Conservation (phyloP, 2,113 vertebrate species). For the Chelonoidis abingdonii region DNA sequence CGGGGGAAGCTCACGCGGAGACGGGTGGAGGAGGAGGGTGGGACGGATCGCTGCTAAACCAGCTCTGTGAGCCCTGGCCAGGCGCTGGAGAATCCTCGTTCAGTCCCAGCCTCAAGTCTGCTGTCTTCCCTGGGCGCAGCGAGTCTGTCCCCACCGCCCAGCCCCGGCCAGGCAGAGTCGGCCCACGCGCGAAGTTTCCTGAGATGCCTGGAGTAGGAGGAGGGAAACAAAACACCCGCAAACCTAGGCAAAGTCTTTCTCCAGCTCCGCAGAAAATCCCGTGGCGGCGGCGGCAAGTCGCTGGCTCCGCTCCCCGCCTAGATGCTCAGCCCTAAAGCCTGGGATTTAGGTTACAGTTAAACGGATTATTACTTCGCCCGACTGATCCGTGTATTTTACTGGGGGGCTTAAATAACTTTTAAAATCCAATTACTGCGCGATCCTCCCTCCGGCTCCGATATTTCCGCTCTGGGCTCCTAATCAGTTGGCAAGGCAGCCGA, state of each 20-base stretch:
- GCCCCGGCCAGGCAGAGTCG: constrained; percentile 9
- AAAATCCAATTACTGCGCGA: constrained; percentile 60
- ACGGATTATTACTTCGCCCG: constrained; percentile 40
- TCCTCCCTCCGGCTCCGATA: constrained; percentile 24
- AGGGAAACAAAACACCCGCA: not conserved
- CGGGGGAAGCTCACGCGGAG: constrained; percentile 14
- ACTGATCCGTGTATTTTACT: constrained; percentile 39
- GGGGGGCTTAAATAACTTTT: constrained; percentile 40
- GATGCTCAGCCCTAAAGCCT: constrained; percentile 11
- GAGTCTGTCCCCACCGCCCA: not conserved
- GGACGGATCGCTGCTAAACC: not conserved
- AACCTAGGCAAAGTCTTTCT: not conserved
- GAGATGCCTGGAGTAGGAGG: not conserved
- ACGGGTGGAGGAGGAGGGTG: not conserved
- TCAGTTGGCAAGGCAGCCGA: not conserved
- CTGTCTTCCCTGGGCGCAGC: not conserved
- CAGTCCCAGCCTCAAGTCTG: not conserved
- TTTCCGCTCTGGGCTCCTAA: not conserved
- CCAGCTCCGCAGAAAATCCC: not conserved
- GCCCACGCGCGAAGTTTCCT: not conserved
- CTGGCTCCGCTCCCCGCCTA: constrained; percentile 24
- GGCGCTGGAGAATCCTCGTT: not conserved
- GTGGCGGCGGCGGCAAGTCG: not conserved
- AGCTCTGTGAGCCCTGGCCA: not conserved
- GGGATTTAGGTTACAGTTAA: constrained; percentile 64